Conservation (phyloP, 2,797 vertebrate species). For the Lates japonicus region DNA sequence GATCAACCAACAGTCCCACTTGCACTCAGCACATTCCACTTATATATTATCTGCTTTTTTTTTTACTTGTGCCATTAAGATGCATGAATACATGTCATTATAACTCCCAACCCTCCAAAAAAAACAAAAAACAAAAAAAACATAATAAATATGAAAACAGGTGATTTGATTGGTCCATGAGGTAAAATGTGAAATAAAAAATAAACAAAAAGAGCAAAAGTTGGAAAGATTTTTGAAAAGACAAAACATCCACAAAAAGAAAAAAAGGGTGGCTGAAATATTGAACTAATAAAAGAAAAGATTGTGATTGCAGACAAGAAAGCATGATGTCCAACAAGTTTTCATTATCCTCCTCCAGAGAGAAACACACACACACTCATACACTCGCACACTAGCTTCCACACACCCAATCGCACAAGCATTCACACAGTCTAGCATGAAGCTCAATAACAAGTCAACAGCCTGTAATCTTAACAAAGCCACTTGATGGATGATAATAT, state of each 20-base stretch:
- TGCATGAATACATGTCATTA: slow-evolving; percentile 60
- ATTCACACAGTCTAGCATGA: slow-evolving; percentile 29
- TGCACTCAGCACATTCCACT: slow-evolving; percentile 73
- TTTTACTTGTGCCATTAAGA: slow-evolving; percentile 68
- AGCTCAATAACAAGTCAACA: slow-evolving; percentile 32
- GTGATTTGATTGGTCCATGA: slow-evolving; percentile 85
- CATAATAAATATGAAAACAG: slow-evolving; percentile 85
- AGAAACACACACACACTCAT: slow-evolving; percentile 16
- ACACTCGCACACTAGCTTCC: slow-evolving; percentile 14
- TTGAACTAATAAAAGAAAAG: slow-evolving; percentile 33
- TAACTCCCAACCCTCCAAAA: slow-evolving; percentile 32
- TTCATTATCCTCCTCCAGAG: slow-evolving; percentile 18
- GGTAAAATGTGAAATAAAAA: slow-evolving; percentile 75
- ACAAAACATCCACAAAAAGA: slow-evolving; percentile 13
- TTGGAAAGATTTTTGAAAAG: slow-evolving; percentile 54
- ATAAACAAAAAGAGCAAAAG: slow-evolving; percentile 23
- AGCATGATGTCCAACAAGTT: slow-evolving; percentile 49
- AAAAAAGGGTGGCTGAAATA: slow-evolving; percentile 6
- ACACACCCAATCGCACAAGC: slow-evolving; percentile 16
- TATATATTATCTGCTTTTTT: slow-evolving; percentile 82
- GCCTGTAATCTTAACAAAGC: slow-evolving; percentile 60
- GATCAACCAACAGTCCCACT: slow-evolving; percentile 52
- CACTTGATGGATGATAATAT: slow-evolving; percentile 60
- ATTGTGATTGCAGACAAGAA: slow-evolving; percentile 50
- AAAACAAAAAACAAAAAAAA: slow-evolving; percentile 28